phyloP scores from a whole-genome alignment of 2,113 vertebrate genomes.

The Neotragus moschatus region DNA sequence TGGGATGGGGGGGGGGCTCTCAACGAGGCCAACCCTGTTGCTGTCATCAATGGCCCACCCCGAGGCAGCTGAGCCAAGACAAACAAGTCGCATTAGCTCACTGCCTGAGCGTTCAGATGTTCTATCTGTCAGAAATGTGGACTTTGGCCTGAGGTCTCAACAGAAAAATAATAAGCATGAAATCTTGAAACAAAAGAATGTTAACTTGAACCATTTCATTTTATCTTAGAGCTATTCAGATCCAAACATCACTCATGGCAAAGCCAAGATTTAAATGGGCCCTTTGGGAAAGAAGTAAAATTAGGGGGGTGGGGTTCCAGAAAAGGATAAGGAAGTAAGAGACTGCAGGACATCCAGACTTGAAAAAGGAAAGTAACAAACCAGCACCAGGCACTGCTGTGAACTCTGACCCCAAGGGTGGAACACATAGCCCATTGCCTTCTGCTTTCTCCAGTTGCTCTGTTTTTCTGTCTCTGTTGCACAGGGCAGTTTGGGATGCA shows the following conservation, averaged over 20 bases:
- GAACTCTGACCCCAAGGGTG: neutral
- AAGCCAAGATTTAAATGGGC: conserved; percentile 22
- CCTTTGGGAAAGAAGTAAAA: neutral
- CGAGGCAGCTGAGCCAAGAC: conserved; percentile 13
- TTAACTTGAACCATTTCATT: neutral
- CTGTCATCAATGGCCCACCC: neutral
- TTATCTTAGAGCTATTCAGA: neutral
- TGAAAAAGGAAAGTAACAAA: neutral
- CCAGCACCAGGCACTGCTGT: rapidly evolving
- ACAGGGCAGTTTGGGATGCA: neutral
- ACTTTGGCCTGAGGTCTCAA: neutral
- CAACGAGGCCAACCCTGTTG: rapidly evolving
- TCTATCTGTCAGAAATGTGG: neutral
- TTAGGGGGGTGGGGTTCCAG: neutral
- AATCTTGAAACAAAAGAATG: conserved; percentile 27
- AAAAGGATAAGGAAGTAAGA: neutral
- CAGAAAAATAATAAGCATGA: neutral
- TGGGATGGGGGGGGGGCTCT: rapidly evolving
- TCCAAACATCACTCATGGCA: neutral
- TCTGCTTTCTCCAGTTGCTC: neutral
- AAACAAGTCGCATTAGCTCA: neutral
- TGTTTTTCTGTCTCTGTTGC: neutral
- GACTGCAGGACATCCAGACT: neutral
- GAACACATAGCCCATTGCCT: neutral
- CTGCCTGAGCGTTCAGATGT: neutral